phyloP scores from a whole-genome alignment of 1,140 invertebrate species.

The Atta texana region DNA sequence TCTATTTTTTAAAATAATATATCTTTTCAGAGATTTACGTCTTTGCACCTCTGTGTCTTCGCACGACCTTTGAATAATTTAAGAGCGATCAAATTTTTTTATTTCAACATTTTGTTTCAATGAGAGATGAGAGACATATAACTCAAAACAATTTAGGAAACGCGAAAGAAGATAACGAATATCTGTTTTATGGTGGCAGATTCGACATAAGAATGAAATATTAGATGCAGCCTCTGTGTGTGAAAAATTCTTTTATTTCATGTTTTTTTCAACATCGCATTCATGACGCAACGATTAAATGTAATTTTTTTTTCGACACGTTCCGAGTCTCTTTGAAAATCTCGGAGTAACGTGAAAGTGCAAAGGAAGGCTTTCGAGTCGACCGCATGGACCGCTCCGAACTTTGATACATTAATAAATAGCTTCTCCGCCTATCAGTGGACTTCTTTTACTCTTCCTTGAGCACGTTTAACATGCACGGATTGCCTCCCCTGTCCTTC shows the following conservation, averaged over 20 bases:
- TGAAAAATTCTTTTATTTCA: no score
- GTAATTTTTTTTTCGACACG: neutral
- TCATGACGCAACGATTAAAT: constrained; percentile 6
- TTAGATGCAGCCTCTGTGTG: no score
- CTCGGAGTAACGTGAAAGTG: constrained; percentile 31
- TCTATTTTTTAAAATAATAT: constrained; percentile 20
- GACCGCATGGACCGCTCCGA: constrained; percentile 32
- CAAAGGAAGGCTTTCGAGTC: constrained; percentile 9
- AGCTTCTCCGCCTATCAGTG: constrained; percentile 26
- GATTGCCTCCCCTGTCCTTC: constrained; percentile 31
- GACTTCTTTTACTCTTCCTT: constrained; percentile 49
- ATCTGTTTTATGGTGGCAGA: no score
- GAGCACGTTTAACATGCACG: constrained; percentile 59
- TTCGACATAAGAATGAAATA: no score
- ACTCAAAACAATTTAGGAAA: no score
- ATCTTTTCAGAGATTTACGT: constrained; percentile 12
- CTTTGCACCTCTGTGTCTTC: neutral
- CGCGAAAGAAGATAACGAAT: no score
- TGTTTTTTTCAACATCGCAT: neutral
- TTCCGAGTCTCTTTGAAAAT: constrained; percentile 15
- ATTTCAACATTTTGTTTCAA: neutral
- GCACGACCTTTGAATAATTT: constrained; percentile 19
- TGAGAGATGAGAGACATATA: no score
- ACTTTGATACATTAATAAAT: constrained; percentile 54
- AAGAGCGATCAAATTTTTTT: constrained; percentile 1